Percentiles rank a stretch among this genome's conserved stretches.
phyloP scores from a whole-genome alignment of 2,888 invertebrate genomes.

The Torymus aiolomorphi region DNA sequence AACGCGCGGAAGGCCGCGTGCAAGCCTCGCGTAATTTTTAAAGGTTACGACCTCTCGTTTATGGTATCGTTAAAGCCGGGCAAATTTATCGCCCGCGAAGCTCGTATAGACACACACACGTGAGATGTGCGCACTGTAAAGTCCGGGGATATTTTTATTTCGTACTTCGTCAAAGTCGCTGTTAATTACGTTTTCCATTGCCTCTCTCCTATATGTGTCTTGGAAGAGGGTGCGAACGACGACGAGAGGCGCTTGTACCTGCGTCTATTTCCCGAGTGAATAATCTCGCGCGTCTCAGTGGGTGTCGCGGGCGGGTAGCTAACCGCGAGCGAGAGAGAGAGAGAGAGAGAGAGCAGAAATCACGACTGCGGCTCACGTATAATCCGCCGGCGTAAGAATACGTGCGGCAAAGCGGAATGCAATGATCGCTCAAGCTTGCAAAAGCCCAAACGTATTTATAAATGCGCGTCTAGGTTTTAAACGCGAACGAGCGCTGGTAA shows the following conservation, averaged over 20 bases:
- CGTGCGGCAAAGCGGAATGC: constrained; percentile 17
- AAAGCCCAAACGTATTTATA: constrained; percentile 25
- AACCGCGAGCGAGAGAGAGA: background rate
- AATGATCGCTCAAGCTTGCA: constrained; percentile 14
- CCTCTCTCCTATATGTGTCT: background rate
- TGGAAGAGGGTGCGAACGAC: too few species aligned
- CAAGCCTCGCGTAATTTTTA: background rate
- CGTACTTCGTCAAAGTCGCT: constrained; percentile 17
- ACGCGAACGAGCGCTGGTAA: constrained; percentile 2
- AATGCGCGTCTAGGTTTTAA: constrained; percentile 25
- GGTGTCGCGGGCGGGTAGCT: background rate
- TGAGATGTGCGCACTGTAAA: too few species aligned
- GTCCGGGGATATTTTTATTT: background rate
- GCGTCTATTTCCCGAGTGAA: background rate
- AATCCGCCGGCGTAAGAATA: constrained; percentile 25
- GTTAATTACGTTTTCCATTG: constrained; percentile 15
- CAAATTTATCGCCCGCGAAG: background rate
- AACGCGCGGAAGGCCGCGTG: background rate
- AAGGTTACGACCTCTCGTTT: constrained; percentile 11
- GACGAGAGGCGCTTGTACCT: too few species aligned
- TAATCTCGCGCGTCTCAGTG: constrained; percentile 6
- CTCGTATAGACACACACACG: background rate
- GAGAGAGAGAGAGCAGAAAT: background rate
- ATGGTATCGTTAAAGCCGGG: constrained; percentile 3
- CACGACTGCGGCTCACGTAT: constrained; percentile 26